Evolutionary conservation across 2,797 vertebrate genomes (phyloP), one percentile per base, ranked within the genome.

Genomic region (Trematomus bernacchii): DNA sequence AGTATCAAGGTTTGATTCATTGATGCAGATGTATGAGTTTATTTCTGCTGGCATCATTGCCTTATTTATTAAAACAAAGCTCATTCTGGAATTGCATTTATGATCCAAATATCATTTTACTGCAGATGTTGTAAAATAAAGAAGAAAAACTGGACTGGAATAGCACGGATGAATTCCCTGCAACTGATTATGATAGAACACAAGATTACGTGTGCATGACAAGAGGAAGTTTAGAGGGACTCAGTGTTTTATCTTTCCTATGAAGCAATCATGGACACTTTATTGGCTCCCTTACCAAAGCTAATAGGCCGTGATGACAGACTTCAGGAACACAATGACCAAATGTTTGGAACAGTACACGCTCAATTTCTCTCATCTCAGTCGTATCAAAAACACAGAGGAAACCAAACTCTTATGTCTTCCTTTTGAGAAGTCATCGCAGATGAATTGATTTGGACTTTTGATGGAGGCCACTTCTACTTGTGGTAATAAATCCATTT

Each of bases 301-400:
- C 85, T 82, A 88, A 89, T 84, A 85, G 78, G 63, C 84, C 72
- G n/a, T 84, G 78, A 84, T 84, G 80, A 87, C 78, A 59, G 53
- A 73, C 71, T 86, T 88, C 54, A 53, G 80, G 85, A 85, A 86
- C 84, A 84, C 75, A 51, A 43, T 0, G 27, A 79, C 44, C 1
- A 21, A 84, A 68, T 76, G 87, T 83, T 85, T 78, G 73, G 79
- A 86, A 81, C 44, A 65, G 44, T 48, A 18, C 74, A 86, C 59
- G 81, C 72, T 72, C 72, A 63, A 87, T 88, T 87, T 83, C 65
- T 1, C 69, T 73, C 68, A 76, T 74, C 76, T 82, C 76, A 71
- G 60, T 85, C 16, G n/a, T 47, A 76, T 87, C 77, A 82, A 84
- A 48, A 89, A 86, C 73, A 83, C 64, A 88, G 84, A 87, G 73